Conservation (phyloP, 2,797 vertebrate species). For the Dendrocincla tyrannina region DNA sequence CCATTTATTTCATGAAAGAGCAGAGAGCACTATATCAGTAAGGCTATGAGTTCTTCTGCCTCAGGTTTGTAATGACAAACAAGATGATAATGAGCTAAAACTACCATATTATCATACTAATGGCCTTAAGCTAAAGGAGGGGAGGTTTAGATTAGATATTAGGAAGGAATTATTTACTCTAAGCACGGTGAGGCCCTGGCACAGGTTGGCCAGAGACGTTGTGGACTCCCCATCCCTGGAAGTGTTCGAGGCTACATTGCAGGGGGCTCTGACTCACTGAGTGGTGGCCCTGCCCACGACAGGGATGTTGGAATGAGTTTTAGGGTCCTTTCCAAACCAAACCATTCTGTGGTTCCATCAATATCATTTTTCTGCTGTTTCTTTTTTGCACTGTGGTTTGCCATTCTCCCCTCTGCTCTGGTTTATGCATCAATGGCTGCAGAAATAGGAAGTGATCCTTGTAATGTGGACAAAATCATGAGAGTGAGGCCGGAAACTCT, state of each 20-base stretch:
- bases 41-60: neutral
- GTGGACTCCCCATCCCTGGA: neutral
- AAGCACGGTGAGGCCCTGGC: accelerated
- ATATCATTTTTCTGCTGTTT: neutral
- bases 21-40: neutral
- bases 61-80: neutral
- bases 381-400: neutral
- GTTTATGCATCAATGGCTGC: neutral
- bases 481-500: neutral
- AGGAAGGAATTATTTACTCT: accelerated
- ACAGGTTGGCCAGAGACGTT: neutral
- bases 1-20: neutral
- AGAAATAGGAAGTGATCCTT: neutral
- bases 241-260: accelerated
- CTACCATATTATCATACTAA: neutral
- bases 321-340: neutral
- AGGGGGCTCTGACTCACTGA: neutral
- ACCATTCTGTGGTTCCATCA: neutral
- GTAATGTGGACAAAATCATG: neutral
- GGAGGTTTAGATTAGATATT: neutral
- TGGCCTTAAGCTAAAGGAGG: neutral
- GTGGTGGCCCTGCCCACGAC: neutral
- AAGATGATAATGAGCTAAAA: neutral
- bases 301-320: accelerated
- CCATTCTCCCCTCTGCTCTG: neutral